These are phyloP conservation scores for Amphimallon solstitiale DNA, from an alignment of 2,888 invertebrate genomes.

Conservation along the genomic window DNA sequence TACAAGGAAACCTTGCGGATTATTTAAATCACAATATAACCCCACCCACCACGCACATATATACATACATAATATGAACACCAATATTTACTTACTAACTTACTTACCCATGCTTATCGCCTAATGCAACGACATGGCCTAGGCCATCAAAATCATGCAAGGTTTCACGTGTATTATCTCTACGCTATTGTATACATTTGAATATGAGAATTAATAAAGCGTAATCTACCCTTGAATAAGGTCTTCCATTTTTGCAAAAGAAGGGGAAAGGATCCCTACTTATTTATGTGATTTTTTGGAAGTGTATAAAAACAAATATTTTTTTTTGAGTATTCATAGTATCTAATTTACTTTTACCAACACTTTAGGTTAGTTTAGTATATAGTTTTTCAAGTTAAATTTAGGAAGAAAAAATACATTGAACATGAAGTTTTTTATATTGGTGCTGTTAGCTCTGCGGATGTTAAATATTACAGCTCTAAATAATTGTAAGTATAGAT, in stretches of 20 bases:
- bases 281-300: not conserved
- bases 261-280: slow-evolving; percentile 41
- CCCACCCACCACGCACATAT: not conserved
- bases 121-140: not conserved
- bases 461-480: not conserved
- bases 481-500: slow-evolving; percentile 27
- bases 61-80: no score
- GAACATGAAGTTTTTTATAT: slow-evolving; percentile 6
- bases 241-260: slow-evolving; percentile 19
- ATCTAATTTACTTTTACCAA: slow-evolving; percentile 3
- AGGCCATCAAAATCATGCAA: slow-evolving; percentile 7
- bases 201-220: not conserved
- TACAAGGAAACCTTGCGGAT: slow-evolving; percentile 5
- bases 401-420: no score
- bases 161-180: slow-evolving; percentile 15
- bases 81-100: no score
- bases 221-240: slow-evolving; percentile 41
- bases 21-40: not conserved
- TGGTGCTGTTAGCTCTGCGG: not conserved
- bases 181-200: not conserved
- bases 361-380: not conserved
- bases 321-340: not conserved
- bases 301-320: slow-evolving; percentile 25
- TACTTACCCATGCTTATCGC: slow-evolving; percentile 16
- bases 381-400: no score